These are phyloP conservation scores for Leucophora obtusa DNA, from an alignment of 2,888 invertebrate species.

Conservation along the genomic window DNA sequence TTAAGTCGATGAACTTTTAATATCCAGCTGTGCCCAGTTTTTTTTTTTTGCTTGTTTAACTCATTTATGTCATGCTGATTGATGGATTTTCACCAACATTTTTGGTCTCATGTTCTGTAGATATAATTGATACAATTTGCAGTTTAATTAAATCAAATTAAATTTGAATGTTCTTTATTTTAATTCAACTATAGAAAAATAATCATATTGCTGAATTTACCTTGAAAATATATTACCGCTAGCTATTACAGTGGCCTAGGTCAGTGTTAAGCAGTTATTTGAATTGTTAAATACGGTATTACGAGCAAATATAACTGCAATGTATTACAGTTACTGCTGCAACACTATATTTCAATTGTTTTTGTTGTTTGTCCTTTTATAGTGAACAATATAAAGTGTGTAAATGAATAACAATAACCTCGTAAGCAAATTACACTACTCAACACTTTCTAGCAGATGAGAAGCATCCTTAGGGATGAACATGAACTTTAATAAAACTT, in stretches of 20 bases:
- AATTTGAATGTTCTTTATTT: not conserved
- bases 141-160: no score
- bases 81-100: not conserved
- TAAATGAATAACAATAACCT: slow-evolving; percentile 47
- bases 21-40: not conserved
- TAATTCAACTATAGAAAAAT: not conserved
- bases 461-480: not conserved
- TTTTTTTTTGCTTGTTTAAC: no score
- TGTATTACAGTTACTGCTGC: not conserved
- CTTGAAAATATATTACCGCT: not conserved
- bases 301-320: not conserved
- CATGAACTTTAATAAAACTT: not conserved
- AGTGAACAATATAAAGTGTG: slow-evolving; percentile 5
- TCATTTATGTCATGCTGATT: not conserved
- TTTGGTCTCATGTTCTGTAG: not conserved
- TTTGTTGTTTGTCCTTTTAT: not conserved
- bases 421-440: slow-evolving; percentile 26
- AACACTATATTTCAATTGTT: not conserved
- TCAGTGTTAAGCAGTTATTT: slow-evolving; percentile 47
- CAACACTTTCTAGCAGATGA: slow-evolving; percentile 15
- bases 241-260: slow-evolving; percentile 19
- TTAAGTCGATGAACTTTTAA: not conserved
- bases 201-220: not conserved
- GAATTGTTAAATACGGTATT: not conserved
- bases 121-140: not conserved